These are phyloP conservation scores for Luffia ferchaultella DNA, from an alignment of 2,888 invertebrate species.

Conservation along the genomic window DNA sequence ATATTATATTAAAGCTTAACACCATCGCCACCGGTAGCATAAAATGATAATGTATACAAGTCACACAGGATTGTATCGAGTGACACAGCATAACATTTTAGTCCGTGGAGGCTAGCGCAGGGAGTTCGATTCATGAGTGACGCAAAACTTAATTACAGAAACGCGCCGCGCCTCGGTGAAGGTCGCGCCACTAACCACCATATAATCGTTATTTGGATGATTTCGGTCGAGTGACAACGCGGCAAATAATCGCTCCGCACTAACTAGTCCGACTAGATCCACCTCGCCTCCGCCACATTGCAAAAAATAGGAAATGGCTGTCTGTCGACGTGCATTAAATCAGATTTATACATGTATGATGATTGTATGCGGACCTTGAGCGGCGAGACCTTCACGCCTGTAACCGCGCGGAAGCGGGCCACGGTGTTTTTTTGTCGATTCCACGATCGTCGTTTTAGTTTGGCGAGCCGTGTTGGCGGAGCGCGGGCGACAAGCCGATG, in stretches of 20 bases:
- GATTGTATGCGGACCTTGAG: slow-evolving; percentile 63
- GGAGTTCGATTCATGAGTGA: slow-evolving; percentile 56
- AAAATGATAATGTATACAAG: slow-evolving; percentile 9
- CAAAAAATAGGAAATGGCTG: slow-evolving; percentile 22
- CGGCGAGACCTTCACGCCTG: slow-evolving; percentile 61
- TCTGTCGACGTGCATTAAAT: slow-evolving; percentile 51
- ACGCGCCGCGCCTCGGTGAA: slow-evolving; percentile 43
- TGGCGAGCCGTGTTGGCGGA: slow-evolving; percentile 28
- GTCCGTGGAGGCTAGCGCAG: slow-evolving; percentile 51
- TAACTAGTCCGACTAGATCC: background rate
- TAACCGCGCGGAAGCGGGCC: slow-evolving; percentile 64
- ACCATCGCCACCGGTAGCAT: no score
- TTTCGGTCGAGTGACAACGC: slow-evolving; percentile 27
- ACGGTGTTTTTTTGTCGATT: slow-evolving; percentile 51
- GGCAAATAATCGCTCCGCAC: background rate
- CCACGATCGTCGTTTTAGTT: slow-evolving; percentile 46
- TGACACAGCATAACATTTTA: slow-evolving; percentile 47
- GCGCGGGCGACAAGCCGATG: slow-evolving; percentile 39
- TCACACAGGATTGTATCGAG: slow-evolving; percentile 16
- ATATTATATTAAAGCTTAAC: no score
- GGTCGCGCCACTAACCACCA: slow-evolving; percentile 35
- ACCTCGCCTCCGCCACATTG: background rate
- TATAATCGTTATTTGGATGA: slow-evolving; percentile 54
- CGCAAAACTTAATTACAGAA: slow-evolving; percentile 63
- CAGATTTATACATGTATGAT: slow-evolving; percentile 59